Percentiles rank a stretch among this genome's conserved stretches.
phyloP scores from a whole-genome alignment of 2,888 invertebrate species.

The Eupithecia tripunctaria region DNA sequence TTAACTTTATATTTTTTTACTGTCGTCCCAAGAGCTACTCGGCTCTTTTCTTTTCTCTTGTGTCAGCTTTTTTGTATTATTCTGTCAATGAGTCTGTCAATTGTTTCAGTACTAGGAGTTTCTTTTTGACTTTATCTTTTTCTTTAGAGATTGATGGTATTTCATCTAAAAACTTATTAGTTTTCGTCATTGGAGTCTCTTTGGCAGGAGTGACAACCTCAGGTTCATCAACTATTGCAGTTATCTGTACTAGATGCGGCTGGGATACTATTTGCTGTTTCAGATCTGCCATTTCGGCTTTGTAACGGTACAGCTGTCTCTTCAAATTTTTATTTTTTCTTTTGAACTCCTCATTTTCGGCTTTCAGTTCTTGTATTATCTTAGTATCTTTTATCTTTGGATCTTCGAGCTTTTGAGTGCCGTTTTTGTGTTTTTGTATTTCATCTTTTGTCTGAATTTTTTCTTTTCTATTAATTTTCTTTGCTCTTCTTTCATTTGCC shows the following conservation, averaged over 20 bases:
- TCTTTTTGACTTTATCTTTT: constrained; percentile 37
- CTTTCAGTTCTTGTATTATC: constrained; percentile 16
- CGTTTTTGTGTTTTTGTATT: constrained; percentile 15
- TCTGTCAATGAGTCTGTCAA: constrained; percentile 31
- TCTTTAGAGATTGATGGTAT: constrained; percentile 33
- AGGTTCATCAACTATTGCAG: constrained; percentile 19
- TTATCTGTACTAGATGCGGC: constrained; percentile 16
- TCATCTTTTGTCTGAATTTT: neutral
- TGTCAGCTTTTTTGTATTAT: constrained; percentile 25
- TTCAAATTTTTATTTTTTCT: constrained; percentile 13
- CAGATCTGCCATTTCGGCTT: constrained; percentile 18
- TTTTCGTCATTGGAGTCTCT: constrained; percentile 33
- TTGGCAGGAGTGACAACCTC: constrained; percentile 18
- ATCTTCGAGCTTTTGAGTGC: constrained; percentile 7
- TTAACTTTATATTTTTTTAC: no score
- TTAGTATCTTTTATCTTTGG: constrained; percentile 10
- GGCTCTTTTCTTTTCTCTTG: constrained; percentile 26
- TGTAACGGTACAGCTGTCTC: constrained; percentile 20
- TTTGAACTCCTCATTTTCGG: constrained; percentile 13
- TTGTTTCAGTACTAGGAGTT: constrained; percentile 32
- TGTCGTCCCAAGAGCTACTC: constrained; percentile 27
- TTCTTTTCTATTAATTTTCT: constrained; percentile 6
- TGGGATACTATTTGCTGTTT: constrained; percentile 20
- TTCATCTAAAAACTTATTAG: constrained; percentile 37
- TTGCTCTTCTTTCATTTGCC: neutral